Evolutionary conservation across 2,888 invertebrate species (phyloP).

Genomic region (Aleiodes testaceus): DNA sequence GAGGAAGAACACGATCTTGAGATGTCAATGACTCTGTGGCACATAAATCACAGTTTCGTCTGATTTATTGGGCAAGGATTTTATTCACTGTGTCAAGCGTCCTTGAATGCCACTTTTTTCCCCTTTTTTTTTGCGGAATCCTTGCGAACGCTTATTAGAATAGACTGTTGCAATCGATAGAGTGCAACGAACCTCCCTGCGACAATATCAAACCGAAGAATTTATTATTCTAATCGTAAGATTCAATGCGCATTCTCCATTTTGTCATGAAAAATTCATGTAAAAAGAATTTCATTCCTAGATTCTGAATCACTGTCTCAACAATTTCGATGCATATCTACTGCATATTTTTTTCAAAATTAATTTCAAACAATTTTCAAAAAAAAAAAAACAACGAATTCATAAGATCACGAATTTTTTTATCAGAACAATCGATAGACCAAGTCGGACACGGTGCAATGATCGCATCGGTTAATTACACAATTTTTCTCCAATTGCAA

Average conservation of each 20-base stretch:
- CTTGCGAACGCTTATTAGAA: background rate
- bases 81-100: slow-evolving; percentile 62
- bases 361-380: background rate
- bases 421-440: slow-evolving; percentile 2
- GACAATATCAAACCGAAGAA: background rate
- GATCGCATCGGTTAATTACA: slow-evolving; percentile 2
- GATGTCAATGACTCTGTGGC: slow-evolving; percentile 32
- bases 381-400: background rate
- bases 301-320: background rate
- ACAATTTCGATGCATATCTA: no score
- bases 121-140: slow-evolving; percentile 13
- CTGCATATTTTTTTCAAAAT: no score
- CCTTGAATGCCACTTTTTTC: slow-evolving; percentile 51
- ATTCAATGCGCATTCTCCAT: background rate
- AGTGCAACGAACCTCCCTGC: background rate
- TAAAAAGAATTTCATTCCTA: background rate
- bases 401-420: slow-evolving; percentile 9
- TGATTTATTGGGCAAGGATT: slow-evolving; percentile 54
- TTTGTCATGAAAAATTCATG: slow-evolving; percentile 22
- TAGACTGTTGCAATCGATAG: slow-evolving; percentile 18
- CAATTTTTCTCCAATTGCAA: background rate
- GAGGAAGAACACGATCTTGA: background rate
- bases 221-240: background rate
- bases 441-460: slow-evolving; percentile 18
- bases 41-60: slow-evolving; percentile 2